A percentile compares a stretch with the other conserved stretches of the same genome.
Evolutionary conservation across 2,888 invertebrate genomes (phyloP).

Genomic region (Metalampra italica): DNA sequence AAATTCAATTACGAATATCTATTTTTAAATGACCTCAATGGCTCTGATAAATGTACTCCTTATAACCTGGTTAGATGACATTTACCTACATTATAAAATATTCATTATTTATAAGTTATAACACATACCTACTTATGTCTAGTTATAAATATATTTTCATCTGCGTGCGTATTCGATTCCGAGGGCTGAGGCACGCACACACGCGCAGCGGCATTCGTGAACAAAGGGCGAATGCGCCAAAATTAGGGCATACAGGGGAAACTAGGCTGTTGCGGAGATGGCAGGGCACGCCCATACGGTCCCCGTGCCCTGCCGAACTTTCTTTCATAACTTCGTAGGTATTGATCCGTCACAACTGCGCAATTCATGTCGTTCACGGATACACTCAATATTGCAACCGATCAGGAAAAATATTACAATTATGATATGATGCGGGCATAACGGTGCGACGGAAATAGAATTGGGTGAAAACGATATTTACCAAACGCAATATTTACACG

Average conservation of each 20-base stretch:
- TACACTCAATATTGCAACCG: slow-evolving; percentile 50
- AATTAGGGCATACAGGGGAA: slow-evolving; percentile 77
- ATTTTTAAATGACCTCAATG: no score
- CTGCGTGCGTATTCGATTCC: no score
- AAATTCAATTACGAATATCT: no score
- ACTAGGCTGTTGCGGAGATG: slow-evolving; percentile 73
- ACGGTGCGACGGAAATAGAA: no score
- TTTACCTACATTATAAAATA: no score
- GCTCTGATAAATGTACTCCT: not conserved
- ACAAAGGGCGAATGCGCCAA: slow-evolving; percentile 58
- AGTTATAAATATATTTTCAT: no score
- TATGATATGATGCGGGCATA: slow-evolving; percentile 5
- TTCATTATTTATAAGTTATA: no score
- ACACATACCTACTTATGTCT: no score
- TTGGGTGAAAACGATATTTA: no score
- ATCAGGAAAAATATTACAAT: slow-evolving; percentile 19
- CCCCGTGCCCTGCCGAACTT: slow-evolving; percentile 73
- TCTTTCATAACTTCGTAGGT: slow-evolving; percentile 76
- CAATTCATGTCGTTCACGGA: slow-evolving; percentile 65
- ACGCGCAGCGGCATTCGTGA: slow-evolving; percentile 27
- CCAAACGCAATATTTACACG: no score
- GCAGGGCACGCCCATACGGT: slow-evolving; percentile 60
- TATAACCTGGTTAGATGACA: not conserved
- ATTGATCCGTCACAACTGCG: slow-evolving; percentile 77
- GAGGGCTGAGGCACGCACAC: slow-evolving; percentile 40